Base-by-base conservation (phyloP, 64 coral and sea anemone genomes). In the Pachyseris speciosa region DNA sequence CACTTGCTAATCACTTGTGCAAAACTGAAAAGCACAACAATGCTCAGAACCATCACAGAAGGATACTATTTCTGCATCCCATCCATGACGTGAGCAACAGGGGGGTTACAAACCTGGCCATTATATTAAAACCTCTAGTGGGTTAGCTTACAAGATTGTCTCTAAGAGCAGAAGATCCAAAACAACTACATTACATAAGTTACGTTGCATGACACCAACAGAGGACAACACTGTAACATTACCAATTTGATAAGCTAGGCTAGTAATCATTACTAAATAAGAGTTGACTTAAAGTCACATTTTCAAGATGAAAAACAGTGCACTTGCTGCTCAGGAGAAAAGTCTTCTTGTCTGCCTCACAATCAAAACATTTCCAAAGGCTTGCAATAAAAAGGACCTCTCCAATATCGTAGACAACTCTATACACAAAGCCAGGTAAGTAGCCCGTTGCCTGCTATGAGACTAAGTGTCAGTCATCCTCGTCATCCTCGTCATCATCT, bases 401-500 rank as follows among this genome's bases (percentile, higher is more conserved):
- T 40, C 31, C 17, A 85, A 67, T 44, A 68, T 67, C 27, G 3
- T 48, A 30, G 43, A 48, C 63, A 85, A 48, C 39, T 67, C 83
- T 85, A 30, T 85, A 85, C 65, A 68, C 42, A 85, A 47, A 61
- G 32, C 58, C n/a, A 45, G 27, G 58, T 25, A 61, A 47, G 83
- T 19, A 43, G 37, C 41, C 13, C 2, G 2, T 32, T 17, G 41
- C 39, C 31, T 85, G 60, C 44, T 40, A 61, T 2, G 26, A 27
- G 4, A 68, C 3, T 48, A 47, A 43, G 3, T 48, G 43, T 85
- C 83, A 67, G 57, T 75, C 69, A 33, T 88, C 86, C 19, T 89
- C 72, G 40, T 90, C 87, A 7, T 89, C 86, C 0, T 91, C 89
- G 13, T 84, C 89, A 9, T 91, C 79, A 4, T 68, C 65, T 38